A percentile compares a stretch with the other conserved stretches of the same genome.
phyloP scores from a whole-genome alignment of 30 jellyfish, hydroid and myxozoan genomes.

The Chrysaora quinquecirrha region DNA sequence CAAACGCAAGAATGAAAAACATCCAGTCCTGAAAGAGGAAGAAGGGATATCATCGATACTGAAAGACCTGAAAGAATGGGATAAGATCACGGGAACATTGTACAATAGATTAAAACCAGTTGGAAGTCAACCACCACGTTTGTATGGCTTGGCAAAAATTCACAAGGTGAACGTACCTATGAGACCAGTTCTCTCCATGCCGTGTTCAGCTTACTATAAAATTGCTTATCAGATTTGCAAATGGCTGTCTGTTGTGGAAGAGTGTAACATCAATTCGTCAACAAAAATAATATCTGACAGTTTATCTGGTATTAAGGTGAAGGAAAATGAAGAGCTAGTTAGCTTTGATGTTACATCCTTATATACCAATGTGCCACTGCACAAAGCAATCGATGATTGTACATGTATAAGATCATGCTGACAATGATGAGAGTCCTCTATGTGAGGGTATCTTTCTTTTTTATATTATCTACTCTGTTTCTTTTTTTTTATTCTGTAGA shows the following conservation, averaged over 20 bases:
- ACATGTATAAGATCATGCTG: too few relatives aligned
- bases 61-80: constrained; percentile 23
- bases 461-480: too few relatives aligned
- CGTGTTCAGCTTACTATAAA: constrained; percentile 30
- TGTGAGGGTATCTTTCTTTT: too few relatives aligned
- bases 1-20: constrained; percentile 27
- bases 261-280: constrained; percentile 33
- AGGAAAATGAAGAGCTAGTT: constrained; percentile 1
- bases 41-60: constrained; percentile 29
- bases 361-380: constrained; percentile 31
- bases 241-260: constrained; percentile 24
- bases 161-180: constrained; percentile 33
- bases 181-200: constrained; percentile 64
- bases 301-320: background rate
- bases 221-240: constrained; percentile 19
- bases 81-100: constrained; percentile 33
- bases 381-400: constrained; percentile 25
- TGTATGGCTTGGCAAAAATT: constrained; percentile 31
- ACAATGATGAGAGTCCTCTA: too few relatives aligned
- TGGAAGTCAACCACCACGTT: constrained; percentile 44
- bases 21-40: constrained; percentile 54
- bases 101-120: constrained; percentile 23
- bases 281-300: constrained; percentile 21
- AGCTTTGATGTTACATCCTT: background rate
- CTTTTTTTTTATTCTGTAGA: too few relatives aligned